Evolutionary conservation across 2,113 vertebrate species (phyloP).

Genomic region (Martes martes): DNA sequence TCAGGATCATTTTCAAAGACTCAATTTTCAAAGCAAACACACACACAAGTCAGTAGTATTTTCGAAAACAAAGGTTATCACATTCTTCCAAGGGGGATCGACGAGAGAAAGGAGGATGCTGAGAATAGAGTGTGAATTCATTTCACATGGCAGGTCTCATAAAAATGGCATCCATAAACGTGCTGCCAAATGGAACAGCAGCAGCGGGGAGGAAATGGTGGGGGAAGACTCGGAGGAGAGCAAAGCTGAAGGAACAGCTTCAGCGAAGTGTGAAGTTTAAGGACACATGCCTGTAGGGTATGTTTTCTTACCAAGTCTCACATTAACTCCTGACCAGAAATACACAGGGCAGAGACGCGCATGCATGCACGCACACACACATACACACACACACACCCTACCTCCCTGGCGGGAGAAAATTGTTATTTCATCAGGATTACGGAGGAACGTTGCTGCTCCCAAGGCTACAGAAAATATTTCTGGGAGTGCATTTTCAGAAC

Average conservation of each 20-base stretch:
- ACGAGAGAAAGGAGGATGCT: constrained; percentile 4
- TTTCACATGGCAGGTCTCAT: constrained; percentile 21
- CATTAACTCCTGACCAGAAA: constrained; percentile 63
- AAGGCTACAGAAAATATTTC: constrained; percentile 79
- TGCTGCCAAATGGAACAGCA: background rate
- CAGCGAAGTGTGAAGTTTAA: background rate
- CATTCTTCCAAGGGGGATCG: constrained; percentile 44
- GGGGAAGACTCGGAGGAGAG: background rate
- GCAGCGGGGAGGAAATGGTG: background rate
- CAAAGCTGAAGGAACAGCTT: background rate
- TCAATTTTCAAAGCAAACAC: constrained; percentile 73
- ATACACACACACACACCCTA: accelerated
- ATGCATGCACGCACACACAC: background rate
- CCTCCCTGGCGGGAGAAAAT: constrained; percentile 45
- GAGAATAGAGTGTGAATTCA: constrained; percentile 47
- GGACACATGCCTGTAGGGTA: background rate
- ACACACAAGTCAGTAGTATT: constrained; percentile 54
- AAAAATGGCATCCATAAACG: background rate
- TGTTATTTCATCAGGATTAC: constrained; percentile 63
- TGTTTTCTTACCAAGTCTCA: background rate
- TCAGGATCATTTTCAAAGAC: constrained; percentile 62
- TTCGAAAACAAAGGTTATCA: constrained; percentile 70
- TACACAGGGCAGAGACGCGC: background rate
- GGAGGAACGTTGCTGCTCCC: constrained; percentile 77
- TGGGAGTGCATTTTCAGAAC: constrained; percentile 78